phyloP scores from a whole-genome alignment of 1,140 invertebrate species.

The Papilio aristodemus region DNA sequence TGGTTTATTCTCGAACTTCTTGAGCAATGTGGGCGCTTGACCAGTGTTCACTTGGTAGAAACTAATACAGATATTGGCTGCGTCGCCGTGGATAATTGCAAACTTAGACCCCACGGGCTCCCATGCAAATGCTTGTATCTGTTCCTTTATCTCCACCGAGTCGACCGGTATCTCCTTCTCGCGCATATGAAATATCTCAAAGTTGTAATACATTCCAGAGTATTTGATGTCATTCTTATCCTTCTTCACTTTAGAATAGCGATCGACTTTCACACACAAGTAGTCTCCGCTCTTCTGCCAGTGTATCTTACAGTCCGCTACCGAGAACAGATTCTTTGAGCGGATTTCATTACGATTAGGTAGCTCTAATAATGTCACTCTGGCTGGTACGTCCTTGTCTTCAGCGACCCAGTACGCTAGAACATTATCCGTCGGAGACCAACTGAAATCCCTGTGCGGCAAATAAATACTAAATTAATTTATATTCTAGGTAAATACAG shows the following conservation, averaged over 20 bases:
- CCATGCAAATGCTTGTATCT: constrained; percentile 98
- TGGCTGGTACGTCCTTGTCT: constrained; percentile 94
- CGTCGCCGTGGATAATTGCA: constrained; percentile 97
- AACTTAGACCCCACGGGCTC: constrained; percentile 98
- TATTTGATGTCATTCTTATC: constrained; percentile 96
- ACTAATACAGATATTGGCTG: constrained; percentile 92
- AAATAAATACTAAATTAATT: constrained; percentile 10
- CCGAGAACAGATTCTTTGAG: constrained; percentile 98
- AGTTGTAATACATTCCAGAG: constrained; percentile 98
- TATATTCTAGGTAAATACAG: too few relatives aligned
- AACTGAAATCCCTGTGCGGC: constrained; percentile 91
- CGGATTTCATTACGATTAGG: constrained; percentile 95
- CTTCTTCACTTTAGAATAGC: constrained; percentile 96
- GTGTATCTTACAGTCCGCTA: constrained; percentile 98
- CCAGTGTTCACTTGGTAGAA: constrained; percentile 96
- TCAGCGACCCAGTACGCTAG: constrained; percentile 99
- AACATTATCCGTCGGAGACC: constrained; percentile 98
- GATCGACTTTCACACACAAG: constrained; percentile 98
- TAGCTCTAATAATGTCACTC: constrained; percentile 91
- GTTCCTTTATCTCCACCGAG: constrained; percentile 96
- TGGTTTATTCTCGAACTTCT: constrained; percentile 94
- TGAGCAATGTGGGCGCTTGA: constrained; percentile 91
- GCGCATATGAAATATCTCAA: constrained; percentile 99
- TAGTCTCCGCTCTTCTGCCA: constrained; percentile 99
- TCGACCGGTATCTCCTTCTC: constrained; percentile 99